Conservation (phyloP, 2,888 invertebrate species). For the Mellilla xanthometata region DNA sequence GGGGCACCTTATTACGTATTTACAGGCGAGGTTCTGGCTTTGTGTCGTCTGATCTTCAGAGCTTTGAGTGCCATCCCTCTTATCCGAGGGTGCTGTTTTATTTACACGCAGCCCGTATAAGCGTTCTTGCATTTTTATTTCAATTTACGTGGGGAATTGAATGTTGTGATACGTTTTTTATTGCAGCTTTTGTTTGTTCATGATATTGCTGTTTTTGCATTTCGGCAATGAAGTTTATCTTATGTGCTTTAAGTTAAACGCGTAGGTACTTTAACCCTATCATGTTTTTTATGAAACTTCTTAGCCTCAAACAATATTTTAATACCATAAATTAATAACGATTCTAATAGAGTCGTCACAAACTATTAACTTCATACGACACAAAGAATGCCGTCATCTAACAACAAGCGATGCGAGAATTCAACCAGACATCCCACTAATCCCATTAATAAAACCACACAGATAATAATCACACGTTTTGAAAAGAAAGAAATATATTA, state of each 20-base stretch:
- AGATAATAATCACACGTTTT: conserved; percentile 58
- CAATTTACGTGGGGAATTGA: conserved; percentile 50
- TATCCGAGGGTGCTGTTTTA: conserved; percentile 49
- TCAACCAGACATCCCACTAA: conserved; percentile 34
- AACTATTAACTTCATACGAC: conserved; percentile 6
- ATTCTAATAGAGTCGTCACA: too few relatives aligned
- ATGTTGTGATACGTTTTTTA: conserved; percentile 36
- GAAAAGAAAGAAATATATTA: conserved; percentile 52
- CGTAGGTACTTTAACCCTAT: too few relatives aligned
- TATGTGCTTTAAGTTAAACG: too few relatives aligned
- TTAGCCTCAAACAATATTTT: too few relatives aligned
- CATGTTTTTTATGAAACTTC: too few relatives aligned
- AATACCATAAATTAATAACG: too few relatives aligned
- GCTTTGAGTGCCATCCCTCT: conserved; percentile 26
- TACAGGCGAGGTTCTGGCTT: conserved; percentile 22
- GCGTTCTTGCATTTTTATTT: conserved; percentile 61
- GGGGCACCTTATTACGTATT: conserved; percentile 26
- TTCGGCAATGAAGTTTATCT: too few relatives aligned
- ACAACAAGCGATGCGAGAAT: conserved; percentile 20
- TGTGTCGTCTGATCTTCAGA: conserved; percentile 22
- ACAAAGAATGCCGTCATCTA: conserved; percentile 9
- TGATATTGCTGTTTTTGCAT: too few relatives aligned
- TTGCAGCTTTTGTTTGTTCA: background rate
- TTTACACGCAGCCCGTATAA: conserved; percentile 48
- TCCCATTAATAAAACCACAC: conserved; percentile 52